Conservation (phyloP, 2,888 invertebrate genomes). For the Litoditis marina region DNA sequence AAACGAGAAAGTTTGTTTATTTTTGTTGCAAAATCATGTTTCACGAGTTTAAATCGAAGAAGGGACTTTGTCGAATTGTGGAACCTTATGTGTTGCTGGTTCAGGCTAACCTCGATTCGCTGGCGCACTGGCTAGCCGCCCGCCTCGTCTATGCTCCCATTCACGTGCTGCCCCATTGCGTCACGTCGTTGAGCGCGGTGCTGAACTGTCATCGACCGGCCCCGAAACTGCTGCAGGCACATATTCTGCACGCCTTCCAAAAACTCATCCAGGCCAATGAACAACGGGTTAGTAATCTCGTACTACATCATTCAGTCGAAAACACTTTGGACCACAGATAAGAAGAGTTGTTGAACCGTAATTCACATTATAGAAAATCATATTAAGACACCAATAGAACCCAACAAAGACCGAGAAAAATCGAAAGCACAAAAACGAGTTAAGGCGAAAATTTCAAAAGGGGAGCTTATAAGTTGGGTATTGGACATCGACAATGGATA, state of each 20-base stretch:
- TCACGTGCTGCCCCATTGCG: slow-evolving; percentile 50
- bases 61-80: not conserved
- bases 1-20: too few species aligned
- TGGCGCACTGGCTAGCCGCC: slow-evolving; percentile 55
- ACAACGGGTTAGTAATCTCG: slow-evolving; percentile 1
- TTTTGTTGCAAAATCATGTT: not conserved
- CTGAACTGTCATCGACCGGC: slow-evolving; percentile 39
- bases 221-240: slow-evolving; percentile 44
- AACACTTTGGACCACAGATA: too few species aligned
- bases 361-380: too few species aligned
- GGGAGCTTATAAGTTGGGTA: too few species aligned
- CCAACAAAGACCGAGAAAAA: too few species aligned
- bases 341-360: too few species aligned
- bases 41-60: not conserved
- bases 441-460: too few species aligned
- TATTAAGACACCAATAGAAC: too few species aligned
- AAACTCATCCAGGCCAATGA: slow-evolving; percentile 46
- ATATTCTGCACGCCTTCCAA: slow-evolving; percentile 45
- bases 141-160: slow-evolving; percentile 40
- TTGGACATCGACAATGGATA: too few species aligned
- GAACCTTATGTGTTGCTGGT: not conserved
- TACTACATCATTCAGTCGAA: too few species aligned
- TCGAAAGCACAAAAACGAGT: too few species aligned
- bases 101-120: slow-evolving; percentile 37
- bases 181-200: slow-evolving; percentile 48